A percentile compares a stretch with the other conserved stretches of the same genome.
These are phyloP conservation scores for Argyresthia albistria DNA, from an alignment of 2,888 invertebrate genomes.

Conservation along the genomic window DNA sequence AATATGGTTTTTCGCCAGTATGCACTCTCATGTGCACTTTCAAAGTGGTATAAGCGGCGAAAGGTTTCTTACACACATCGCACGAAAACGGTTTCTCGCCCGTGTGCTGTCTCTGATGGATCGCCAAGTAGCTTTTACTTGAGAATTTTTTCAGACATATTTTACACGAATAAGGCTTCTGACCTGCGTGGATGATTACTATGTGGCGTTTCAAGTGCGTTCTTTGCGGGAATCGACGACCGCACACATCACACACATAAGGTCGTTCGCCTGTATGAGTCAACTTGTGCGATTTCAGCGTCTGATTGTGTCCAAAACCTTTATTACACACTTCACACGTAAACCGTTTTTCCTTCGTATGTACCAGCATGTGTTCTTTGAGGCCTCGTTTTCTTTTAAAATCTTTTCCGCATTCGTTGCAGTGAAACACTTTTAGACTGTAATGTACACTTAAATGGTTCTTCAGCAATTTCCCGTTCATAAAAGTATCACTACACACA, in stretches of 20 bases:
- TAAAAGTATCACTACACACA: slow-evolving; percentile 32
- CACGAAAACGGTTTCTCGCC: slow-evolving; percentile 49
- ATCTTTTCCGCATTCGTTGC: slow-evolving; percentile 38
- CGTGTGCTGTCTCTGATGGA: slow-evolving; percentile 52
- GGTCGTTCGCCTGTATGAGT: slow-evolving; percentile 55
- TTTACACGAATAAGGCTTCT: slow-evolving; percentile 43
- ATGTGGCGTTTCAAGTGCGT: slow-evolving; percentile 56
- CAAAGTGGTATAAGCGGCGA: slow-evolving; percentile 52
- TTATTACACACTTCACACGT: slow-evolving; percentile 40
- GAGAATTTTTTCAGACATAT: slow-evolving; percentile 54
- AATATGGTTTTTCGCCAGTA: slow-evolving; percentile 51
- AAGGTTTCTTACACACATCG: slow-evolving; percentile 51
- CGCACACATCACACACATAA: slow-evolving; percentile 53
- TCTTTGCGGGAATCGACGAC: slow-evolving; percentile 43
- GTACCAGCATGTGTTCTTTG: slow-evolving; percentile 52
- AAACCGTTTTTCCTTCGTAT: slow-evolving; percentile 45
- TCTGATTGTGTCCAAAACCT: slow-evolving; percentile 39
- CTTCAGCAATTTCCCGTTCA: slow-evolving; percentile 36
- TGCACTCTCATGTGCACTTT: slow-evolving; percentile 59
- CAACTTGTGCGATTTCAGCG: slow-evolving; percentile 49
- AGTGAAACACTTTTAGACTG: slow-evolving; percentile 37
- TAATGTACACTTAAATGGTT: slow-evolving; percentile 42
- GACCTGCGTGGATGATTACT: slow-evolving; percentile 45
- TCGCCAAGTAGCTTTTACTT: slow-evolving; percentile 49
- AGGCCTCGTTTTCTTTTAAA: slow-evolving; percentile 48